Conservation (phyloP, 2,888 invertebrate genomes). For the Andrena trimmerana region DNA sequence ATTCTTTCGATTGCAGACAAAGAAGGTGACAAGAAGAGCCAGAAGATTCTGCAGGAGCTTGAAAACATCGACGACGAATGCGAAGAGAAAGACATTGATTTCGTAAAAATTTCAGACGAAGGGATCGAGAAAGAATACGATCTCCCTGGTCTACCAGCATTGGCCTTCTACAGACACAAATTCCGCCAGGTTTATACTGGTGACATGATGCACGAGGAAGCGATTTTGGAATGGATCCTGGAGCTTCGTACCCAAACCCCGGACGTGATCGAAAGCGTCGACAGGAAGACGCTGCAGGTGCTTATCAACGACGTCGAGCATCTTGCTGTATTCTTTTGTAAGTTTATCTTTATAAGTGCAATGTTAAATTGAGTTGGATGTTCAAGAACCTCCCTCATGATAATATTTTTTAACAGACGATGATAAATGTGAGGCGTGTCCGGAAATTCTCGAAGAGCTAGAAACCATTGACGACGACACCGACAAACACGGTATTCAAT, state of each 20-base stretch:
- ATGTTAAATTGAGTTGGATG: background rate
- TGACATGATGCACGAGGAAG: slow-evolving; percentile 96
- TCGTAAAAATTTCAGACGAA: slow-evolving; percentile 96
- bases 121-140: slow-evolving; percentile 96
- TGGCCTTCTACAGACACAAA: slow-evolving; percentile 95
- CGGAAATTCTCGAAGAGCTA: slow-evolving; percentile 93
- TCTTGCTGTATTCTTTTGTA: slow-evolving; percentile 96
- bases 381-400: background rate
- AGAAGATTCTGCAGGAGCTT: slow-evolving; percentile 94
- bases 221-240: slow-evolving; percentile 95
- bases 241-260: slow-evolving; percentile 93
- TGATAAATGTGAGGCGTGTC: slow-evolving; percentile 94
- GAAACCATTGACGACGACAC: slow-evolving; percentile 97
- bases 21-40: slow-evolving; percentile 95
- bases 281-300: slow-evolving; percentile 95
- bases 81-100: slow-evolving; percentile 95
- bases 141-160: slow-evolving; percentile 91
- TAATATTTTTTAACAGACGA: slow-evolving; percentile 87
- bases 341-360: slow-evolving; percentile 80
- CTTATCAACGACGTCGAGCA: slow-evolving; percentile 96
- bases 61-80: slow-evolving; percentile 98
- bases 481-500: slow-evolving; percentile 96
- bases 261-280: slow-evolving; percentile 96
- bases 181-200: slow-evolving; percentile 95
- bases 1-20: slow-evolving; percentile 87